Evolutionary conservation across 1,140 invertebrate species (phyloP), one percentile per base, ranked within the genome.

Genomic region (Nixonia krombeini): DNA sequence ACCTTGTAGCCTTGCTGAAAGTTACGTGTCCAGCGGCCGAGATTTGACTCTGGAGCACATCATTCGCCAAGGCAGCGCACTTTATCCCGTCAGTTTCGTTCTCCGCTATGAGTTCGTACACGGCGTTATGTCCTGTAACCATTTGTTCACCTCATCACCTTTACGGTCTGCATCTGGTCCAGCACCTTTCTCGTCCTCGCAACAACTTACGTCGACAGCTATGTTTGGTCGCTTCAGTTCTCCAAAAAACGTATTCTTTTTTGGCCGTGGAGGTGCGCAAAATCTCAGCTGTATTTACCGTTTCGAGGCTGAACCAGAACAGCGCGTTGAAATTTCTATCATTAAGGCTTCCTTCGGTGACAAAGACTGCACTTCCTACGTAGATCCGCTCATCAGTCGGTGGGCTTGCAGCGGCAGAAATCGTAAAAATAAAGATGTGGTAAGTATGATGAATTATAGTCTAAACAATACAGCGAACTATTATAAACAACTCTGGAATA

Each of bases 41-140:
- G 89, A 92, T 53, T 81, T 94, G 15, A 93, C 92, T 1, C 88
- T 94, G 26, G 88, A 92, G 41, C 88, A 91, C 81, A 89, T 90
- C 68, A 84, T 92, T n/a, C 89, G 88, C 49, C 91, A 93, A 76
- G 91, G 91, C 1, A 93, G 91, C 28, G 91, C 92, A 1, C 84
- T 93, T 3, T 92, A 91, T 80, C 91, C 92, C 0, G 89, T 93
- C 12, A 90, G 90, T 51, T 94, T 94, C 73, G 85, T 91, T 15
- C 86, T 94, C 1, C 87, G 90, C 9, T 94, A 94, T 80, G 93
- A 94, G 81, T 94, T 94, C 77, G 91, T 90, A 9, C 86, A 89
- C 63, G 89, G 57, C 9, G 53, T 61, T 85, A 89, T 80, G 80
- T 90, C 67, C 82, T 89, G 75, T 85, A 90, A 85, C 85, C 90